Conservation (phyloP, 2,113 vertebrate species). For the Caranx melampygus region DNA sequence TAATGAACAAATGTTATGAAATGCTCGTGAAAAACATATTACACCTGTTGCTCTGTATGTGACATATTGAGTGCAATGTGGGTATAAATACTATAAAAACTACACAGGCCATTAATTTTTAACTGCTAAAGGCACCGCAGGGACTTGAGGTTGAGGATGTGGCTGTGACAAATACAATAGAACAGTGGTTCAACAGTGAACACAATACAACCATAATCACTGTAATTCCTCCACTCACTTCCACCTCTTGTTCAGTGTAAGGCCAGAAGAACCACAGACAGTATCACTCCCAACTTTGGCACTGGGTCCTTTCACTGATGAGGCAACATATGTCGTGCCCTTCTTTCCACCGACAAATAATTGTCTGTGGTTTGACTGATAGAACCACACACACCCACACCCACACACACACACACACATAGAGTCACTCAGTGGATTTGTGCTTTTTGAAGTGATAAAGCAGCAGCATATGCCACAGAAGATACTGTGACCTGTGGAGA, state of each 20-base stretch:
- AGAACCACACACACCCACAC: neutral
- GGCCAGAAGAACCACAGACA: neutral
- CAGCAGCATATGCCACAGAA: constrained; percentile 56
- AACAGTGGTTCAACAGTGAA: neutral
- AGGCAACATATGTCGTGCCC: neutral
- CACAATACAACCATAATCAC: neutral
- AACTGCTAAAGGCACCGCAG: neutral
- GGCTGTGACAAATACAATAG: neutral
- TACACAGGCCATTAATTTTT: neutral
- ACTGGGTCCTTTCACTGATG: constrained; percentile 19
- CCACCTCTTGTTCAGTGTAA: neutral
- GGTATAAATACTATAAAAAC: neutral
- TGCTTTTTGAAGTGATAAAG: constrained; percentile 62
- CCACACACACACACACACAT: constrained; percentile 14
- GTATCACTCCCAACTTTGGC: neutral
- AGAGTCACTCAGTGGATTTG: constrained; percentile 36
- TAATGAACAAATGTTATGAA: neutral
- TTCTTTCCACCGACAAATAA: constrained; percentile 11
- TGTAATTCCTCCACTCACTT: neutral
- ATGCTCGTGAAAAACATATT: neutral
- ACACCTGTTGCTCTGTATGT: neutral
- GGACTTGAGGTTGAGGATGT: neutral
- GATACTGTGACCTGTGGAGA: constrained; percentile 68
- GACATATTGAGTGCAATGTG: neutral
- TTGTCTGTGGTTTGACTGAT: constrained; percentile 18